Evolutionary conservation across 2,797 vertebrate genomes (phyloP).

Genomic region (Semotilus atromaculatus): DNA sequence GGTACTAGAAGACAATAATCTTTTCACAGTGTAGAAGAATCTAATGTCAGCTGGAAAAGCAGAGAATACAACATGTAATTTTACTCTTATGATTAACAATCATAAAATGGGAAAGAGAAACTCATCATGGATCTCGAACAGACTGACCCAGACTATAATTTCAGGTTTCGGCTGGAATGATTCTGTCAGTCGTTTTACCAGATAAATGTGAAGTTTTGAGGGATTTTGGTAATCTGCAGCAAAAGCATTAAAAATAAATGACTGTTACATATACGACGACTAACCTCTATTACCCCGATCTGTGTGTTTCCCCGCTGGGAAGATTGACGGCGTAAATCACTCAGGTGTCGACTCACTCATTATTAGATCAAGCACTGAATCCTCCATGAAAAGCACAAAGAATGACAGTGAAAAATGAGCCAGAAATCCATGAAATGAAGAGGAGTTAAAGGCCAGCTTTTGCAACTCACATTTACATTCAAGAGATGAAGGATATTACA

Average conservation of each 20-base stretch:
- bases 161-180: conserved; percentile 4
- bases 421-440: conserved; percentile 12
- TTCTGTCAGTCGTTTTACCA: not conserved
- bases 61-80: not conserved
- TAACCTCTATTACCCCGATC: conserved; percentile 68
- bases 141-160: not conserved
- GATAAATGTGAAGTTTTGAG: conserved; percentile 9
- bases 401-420: conserved; percentile 40
- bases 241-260: conserved; percentile 66
- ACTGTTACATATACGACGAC: conserved; percentile 61
- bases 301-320: conserved; percentile 64
- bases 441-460: conserved; percentile 10
- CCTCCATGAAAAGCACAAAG: not conserved
- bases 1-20: not conserved
- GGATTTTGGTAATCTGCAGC: conserved; percentile 48
- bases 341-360: conserved; percentile 61
- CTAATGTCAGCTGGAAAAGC: not conserved
- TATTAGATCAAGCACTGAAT: conserved; percentile 57
- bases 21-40: not conserved
- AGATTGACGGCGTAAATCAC: conserved; percentile 68
- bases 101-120: not conserved
- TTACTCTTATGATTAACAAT: not conserved
- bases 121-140: not conserved
- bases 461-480: conserved; percentile 15
- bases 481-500: not conserved